These are phyloP conservation scores for Mamestra configurata DNA, from an alignment of 1,140 invertebrate genomes.

Conservation along the genomic window DNA sequence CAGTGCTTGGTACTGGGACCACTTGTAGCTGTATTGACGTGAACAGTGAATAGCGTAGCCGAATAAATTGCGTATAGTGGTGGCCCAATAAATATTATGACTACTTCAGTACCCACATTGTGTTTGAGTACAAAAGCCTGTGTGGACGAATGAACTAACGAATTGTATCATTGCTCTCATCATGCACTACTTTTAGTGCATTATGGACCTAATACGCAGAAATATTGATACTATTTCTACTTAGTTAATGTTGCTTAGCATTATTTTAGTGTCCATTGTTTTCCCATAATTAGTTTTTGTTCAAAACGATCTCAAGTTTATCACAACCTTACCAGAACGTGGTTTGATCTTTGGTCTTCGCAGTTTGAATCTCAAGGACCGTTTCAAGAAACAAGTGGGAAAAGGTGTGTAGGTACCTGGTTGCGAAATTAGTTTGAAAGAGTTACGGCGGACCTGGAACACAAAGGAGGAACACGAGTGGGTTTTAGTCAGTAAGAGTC, in stretches of 20 bases:
- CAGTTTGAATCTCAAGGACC: no score
- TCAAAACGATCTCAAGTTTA: no score
- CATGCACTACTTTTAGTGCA: slow-evolving; percentile 6
- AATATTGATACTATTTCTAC: neutral
- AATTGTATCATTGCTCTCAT: slow-evolving; percentile 1
- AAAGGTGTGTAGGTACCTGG: no score
- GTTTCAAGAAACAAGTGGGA: no score
- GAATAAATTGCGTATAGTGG: slow-evolving; percentile 14
- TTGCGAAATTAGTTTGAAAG: no score
- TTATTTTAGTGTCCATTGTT: no score
- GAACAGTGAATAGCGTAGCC: slow-evolving; percentile 8
- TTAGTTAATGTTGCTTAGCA: neutral
- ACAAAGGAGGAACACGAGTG: no score
- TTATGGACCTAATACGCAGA: neutral
- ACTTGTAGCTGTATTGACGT: slow-evolving; percentile 5
- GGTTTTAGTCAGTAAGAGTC: no score
- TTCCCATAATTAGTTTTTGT: no score
- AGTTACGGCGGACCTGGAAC: no score
- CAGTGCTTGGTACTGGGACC: slow-evolving; percentile 3
- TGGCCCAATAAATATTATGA: slow-evolving; percentile 28
- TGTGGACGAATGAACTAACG: slow-evolving; percentile 7
- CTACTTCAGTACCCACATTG: neutral
- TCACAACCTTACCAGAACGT: no score
- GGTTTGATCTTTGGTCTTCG: no score
- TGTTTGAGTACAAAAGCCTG: slow-evolving; percentile 22